Evolutionary conservation across 2,888 invertebrate genomes (phyloP).

Genomic region (Ophion slaviceki): DNA sequence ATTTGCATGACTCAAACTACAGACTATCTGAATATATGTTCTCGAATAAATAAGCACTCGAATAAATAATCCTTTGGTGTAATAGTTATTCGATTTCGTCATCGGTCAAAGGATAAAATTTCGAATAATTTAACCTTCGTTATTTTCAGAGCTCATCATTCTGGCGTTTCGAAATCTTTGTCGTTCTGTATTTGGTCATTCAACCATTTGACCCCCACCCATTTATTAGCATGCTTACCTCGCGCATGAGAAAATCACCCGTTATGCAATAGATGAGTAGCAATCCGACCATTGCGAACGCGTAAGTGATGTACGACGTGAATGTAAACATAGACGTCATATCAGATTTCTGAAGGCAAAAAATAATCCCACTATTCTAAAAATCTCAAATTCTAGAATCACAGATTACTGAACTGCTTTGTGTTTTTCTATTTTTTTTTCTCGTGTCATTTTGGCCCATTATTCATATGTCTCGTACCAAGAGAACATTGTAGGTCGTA

Average conservation of each 20-base stretch:
- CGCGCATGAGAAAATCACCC: constrained; percentile 67
- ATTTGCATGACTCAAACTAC: too few species aligned
- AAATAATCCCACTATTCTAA: neutral
- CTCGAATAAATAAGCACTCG: too few species aligned
- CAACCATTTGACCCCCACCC: too few species aligned
- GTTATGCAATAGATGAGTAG: constrained; percentile 68
- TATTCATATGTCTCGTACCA: constrained; percentile 36
- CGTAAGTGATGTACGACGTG: constrained; percentile 43
- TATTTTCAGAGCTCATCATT: too few species aligned
- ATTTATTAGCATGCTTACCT: constrained; percentile 56
- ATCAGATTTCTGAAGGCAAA: constrained; percentile 4
- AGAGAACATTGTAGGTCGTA: constrained; percentile 48
- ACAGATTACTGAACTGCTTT: neutral
- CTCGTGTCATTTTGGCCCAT: neutral
- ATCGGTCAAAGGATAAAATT: too few species aligned
- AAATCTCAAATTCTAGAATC: neutral
- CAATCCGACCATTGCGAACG: constrained; percentile 51
- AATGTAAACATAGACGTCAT: constrained; percentile 18
- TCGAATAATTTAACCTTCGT: too few species aligned
- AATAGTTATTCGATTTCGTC: too few species aligned
- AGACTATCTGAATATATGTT: too few species aligned
- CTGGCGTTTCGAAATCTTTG: too few species aligned
- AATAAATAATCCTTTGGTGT: too few species aligned
- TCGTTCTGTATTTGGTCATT: too few species aligned
- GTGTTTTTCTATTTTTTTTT: neutral